These are phyloP conservation scores for Rhadina sibilatrix DNA, from an alignment of 2,113 vertebrate species.

Conservation along the genomic window DNA sequence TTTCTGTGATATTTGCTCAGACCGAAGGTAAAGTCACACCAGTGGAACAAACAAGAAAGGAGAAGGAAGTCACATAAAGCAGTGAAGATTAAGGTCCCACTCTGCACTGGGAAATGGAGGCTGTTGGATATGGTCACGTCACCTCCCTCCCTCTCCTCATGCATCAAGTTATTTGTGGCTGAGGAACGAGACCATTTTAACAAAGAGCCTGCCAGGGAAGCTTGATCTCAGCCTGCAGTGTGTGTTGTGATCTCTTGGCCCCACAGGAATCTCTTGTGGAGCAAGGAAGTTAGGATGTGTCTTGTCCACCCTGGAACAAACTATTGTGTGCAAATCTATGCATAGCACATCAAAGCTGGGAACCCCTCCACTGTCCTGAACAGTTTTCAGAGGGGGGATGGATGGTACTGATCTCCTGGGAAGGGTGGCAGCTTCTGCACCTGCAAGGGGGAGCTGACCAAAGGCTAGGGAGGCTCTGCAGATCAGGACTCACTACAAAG, in stretches of 20 bases:
- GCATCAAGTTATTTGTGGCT: background rate
- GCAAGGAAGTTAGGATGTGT: background rate
- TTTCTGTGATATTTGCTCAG: conserved; percentile 52
- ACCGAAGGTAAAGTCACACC: conserved; percentile 52
- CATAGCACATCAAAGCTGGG: background rate
- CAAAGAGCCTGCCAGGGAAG: background rate
- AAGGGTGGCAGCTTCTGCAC: background rate
- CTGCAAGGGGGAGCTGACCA: background rate
- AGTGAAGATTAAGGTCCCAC: background rate
- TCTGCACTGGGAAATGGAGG: background rate
- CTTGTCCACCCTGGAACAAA: background rate
- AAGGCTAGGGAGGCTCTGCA: background rate
- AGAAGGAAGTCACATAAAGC: conserved; percentile 47
- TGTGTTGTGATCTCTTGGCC: background rate
- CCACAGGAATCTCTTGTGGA: background rate
- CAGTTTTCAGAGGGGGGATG: background rate
- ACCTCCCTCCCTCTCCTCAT: background rate
- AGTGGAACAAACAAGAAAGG: conserved; percentile 27
- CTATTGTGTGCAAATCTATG: background rate
- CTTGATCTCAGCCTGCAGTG: background rate
- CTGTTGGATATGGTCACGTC: accelerated
- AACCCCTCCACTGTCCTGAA: background rate
- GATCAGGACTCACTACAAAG: background rate
- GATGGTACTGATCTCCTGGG: background rate
- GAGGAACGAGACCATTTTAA: background rate